Evolutionary conservation across 1,140 invertebrate genomes (phyloP), one percentile per base, ranked within the genome.

Genomic region (Caligus rogercresseyi): DNA sequence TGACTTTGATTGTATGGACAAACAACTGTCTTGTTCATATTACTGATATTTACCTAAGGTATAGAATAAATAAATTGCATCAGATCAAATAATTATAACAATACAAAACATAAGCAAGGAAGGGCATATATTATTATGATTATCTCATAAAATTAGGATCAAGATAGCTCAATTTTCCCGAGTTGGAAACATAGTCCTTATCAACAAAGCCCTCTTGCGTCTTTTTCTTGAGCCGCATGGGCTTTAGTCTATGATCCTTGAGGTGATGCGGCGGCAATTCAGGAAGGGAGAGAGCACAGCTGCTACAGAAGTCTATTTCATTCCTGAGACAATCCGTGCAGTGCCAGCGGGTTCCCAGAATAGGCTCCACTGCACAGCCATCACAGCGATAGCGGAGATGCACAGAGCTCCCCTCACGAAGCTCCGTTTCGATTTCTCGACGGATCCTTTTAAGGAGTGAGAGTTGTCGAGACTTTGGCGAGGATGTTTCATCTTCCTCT

Each of bases 341-440:
- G 15, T 25, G 23, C 7, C 21, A 60, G 11, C 57, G 23, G n/a
- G 14, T n/a, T 13, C 57, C 57, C 1, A 26, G 16, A 43, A 60
- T 60, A 26, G 57, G 57, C 24, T 60, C 57, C 11, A 60, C 25
- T 18, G 16, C n/a, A 20, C 57, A 60, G 2, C 57, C 57, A 43
- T 60, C 57, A 25, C 57, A 60, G 2, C 26, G 23, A 25, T 26
- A 60, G 7, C 57, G 24, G 1, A 43, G 2, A 25, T 60, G 57
- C 15, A 60, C 57, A 54, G 4, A 54, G 24, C 26, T 25, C 3
- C 57, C 57, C 15, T 60, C 26, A 14, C 26, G 18, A 18, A 26
- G 26, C 25, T 60, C 57, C n/a, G 26, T 11, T 21, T 60, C 57
- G 18, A 24, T 60, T 60, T 60, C 57, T 53, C 57, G 14, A 15